Conservation (phyloP, 2,888 invertebrate species). For the Melinaea menophilus region DNA sequence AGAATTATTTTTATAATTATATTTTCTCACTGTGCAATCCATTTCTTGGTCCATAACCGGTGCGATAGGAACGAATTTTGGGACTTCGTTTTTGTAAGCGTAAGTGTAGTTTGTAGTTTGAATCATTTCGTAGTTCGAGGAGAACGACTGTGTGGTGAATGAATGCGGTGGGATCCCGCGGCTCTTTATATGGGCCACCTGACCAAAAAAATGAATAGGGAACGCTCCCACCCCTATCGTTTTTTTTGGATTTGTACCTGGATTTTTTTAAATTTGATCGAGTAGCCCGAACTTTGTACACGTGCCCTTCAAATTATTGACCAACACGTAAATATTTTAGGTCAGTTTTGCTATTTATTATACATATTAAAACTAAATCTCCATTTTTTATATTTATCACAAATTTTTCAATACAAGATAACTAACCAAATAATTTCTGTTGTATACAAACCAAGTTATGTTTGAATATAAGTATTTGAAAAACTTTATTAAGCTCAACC, state of each 20-base stretch:
- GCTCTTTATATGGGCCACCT: constrained; percentile 62
- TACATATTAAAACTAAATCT: no score
- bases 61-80: constrained; percentile 72
- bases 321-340: constrained; percentile 34
- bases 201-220: constrained; percentile 65
- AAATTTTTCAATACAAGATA: no score
- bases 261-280: constrained; percentile 34
- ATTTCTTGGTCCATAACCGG: constrained; percentile 71
- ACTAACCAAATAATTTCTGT: no score
- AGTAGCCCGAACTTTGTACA: constrained; percentile 46
- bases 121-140: constrained; percentile 28
- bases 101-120: constrained; percentile 30
- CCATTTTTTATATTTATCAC: no score
- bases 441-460: no score
- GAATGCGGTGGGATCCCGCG: constrained; percentile 49
- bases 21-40: constrained; percentile 74
- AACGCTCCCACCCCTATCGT: constrained; percentile 60
- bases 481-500: no score
- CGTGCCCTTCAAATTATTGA: constrained; percentile 66
- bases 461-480: no score
- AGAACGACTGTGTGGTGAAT: constrained; percentile 55
- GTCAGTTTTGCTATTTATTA: not conserved
- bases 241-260: constrained; percentile 67
- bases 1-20: constrained; percentile 80
- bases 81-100: constrained; percentile 39